Base-by-base conservation (phyloP, 2,888 invertebrate genomes). In the Melangyna quadrimaculata region DNA sequence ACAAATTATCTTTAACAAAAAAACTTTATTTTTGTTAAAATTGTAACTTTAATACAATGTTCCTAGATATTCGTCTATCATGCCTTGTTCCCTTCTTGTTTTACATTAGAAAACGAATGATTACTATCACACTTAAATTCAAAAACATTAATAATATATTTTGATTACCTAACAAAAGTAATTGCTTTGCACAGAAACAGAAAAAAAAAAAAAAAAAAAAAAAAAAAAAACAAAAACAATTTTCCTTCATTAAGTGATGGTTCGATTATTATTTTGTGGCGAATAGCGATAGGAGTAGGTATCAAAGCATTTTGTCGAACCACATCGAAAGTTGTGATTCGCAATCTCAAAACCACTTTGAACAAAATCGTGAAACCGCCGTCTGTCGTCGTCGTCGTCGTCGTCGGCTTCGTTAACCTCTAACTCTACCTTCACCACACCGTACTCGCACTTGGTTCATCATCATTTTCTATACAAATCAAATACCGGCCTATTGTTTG, bases 351-450 rank as follows among this genome's bases (percentile, higher is more conserved):
- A 74, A 81, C 55, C 71, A 55, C 69, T 71, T 35, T 9, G 10
- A 71, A 63, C 77, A 79, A 81, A 77, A 48, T 71, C 65, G 32
- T 77, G 51, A 65, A 37, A 59, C 71, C 77, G 48, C 29, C 9
- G 12, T 7, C n/a, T 3, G 22, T 17, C 14, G 22, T 1, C 24
- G 8, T 8, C 24, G 7, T 12, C 24, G 22, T 12, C 48, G 0
- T 17, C 14, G 22, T 1, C 24, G 8, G 8, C 24, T 2, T 12
- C 24, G 22, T 12, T n/a, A n/a, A n/a, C n/a, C 48, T 0, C 17
- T 3, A 5, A 3, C 8, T 43, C 8, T 10, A 4, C 19, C 51
- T 43, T 10, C 24, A 40, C 35, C 61, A 5, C 19, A 19, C 35
- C 6, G 12, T 7, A 27, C 14, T 48, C n/a, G 27, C 24, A 51